These are phyloP conservation scores for Oncorhynchus masou DNA, from an alignment of 2,113 vertebrate genomes.

Conservation along the genomic window DNA sequence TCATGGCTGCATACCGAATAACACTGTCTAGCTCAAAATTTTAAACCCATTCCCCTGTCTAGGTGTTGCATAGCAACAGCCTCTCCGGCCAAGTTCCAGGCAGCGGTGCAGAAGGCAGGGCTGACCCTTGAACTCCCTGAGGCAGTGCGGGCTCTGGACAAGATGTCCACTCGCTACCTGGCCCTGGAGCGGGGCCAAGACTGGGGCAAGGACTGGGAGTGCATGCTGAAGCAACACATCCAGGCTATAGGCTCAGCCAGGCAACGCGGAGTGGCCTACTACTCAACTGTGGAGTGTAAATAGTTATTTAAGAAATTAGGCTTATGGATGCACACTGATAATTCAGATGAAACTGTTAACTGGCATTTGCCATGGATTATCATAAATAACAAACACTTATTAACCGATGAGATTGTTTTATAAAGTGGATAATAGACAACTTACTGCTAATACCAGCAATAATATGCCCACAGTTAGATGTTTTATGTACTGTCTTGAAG, in stretches of 20 bases:
- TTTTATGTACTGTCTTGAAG: no score
- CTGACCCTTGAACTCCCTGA: constrained; percentile 74
- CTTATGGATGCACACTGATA: no score
- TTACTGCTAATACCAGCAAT: no score
- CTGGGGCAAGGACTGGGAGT: constrained; percentile 84
- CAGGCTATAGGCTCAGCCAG: constrained; percentile 48
- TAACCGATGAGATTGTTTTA: no score
- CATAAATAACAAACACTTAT: no score
- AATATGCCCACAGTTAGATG: no score
- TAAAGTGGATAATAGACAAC: no score
- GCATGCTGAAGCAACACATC: constrained; percentile 64
- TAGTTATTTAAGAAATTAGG: no score
- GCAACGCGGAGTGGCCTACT: constrained; percentile 14
- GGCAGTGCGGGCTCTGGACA: constrained; percentile 71
- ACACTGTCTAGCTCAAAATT: not conserved
- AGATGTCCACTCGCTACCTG: constrained; percentile 71
- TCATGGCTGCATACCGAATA: not conserved
- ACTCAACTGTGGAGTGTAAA: not conserved
- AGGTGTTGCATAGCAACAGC: constrained; percentile 88
- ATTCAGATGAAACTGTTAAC: no score
- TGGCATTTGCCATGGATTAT: no score
- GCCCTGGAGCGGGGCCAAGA: constrained; percentile 67
- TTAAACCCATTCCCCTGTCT: not conserved
- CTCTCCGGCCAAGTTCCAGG: constrained; percentile 87
- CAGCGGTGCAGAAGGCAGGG: constrained; percentile 73